Conservation (phyloP, 2,888 invertebrate genomes). For the Lamproptera curius region DNA sequence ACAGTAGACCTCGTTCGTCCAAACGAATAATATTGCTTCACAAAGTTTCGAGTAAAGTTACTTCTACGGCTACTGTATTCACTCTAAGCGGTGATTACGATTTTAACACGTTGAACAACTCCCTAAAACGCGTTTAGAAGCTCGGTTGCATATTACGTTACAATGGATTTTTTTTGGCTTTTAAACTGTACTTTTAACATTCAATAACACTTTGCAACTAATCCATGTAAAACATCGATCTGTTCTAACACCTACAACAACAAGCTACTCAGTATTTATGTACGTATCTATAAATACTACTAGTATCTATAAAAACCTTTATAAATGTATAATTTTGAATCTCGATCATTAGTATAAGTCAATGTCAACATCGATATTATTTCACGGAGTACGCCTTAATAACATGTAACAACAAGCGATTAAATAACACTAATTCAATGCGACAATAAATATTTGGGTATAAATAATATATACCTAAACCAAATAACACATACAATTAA, state of each 20-base stretch:
- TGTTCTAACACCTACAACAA: conserved; percentile 53
- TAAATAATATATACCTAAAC: background rate
- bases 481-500: background rate
- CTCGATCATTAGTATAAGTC: conserved; percentile 31
- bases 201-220: conserved; percentile 39
- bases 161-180: conserved; percentile 19
- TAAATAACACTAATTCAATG: conserved; percentile 21
- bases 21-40: conserved; percentile 26
- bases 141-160: conserved; percentile 42
- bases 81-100: conserved; percentile 33
- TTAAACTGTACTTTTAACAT: conserved; percentile 29
- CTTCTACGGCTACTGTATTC: conserved; percentile 26
- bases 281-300: conserved; percentile 44
- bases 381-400: conserved; percentile 45
- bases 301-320: conserved; percentile 55
- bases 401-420: conserved; percentile 37
- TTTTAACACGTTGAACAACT: conserved; percentile 31
- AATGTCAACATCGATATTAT: conserved; percentile 53
- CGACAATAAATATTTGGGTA: conserved; percentile 1
- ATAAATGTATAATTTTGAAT: conserved; percentile 66
- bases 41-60: conserved; percentile 20
- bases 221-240: conserved; percentile 49
- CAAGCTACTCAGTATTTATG: conserved; percentile 32
- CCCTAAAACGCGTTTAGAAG: conserved; percentile 62
- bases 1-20: background rate